Base-by-base conservation (phyloP, 1,140 invertebrate genomes). In the Nixonia krombeini region DNA sequence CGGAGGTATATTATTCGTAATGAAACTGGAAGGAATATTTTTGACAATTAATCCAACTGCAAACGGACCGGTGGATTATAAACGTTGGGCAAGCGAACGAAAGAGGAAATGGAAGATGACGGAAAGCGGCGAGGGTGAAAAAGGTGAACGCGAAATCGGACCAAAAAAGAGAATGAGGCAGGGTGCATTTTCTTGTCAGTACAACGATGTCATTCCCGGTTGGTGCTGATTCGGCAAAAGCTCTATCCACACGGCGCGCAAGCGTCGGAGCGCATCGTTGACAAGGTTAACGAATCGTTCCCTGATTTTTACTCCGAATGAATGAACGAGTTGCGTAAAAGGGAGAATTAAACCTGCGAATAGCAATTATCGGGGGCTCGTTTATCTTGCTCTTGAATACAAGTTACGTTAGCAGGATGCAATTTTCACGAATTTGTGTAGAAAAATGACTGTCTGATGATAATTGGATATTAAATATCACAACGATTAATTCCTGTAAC, bases 221-320 rank as follows among this genome's bases (percentile, higher is more conserved):
- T 62, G 55, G 15, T 64, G 67, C 67, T 70, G 61, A 70, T 70
- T 70, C 61, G 56, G 61, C 55, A 51, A 13, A 25, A 57, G 35
- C 51, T 70, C 40, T 56, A 31, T 64, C 56, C 59, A 70, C 67
- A 70, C 41, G 61, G 41, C 40, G 29, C 29, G 25, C 29, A 33
- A 47, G 44, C 44, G 25, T 47, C 26, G 33, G 3, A 33, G 44
- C 16, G 40, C 67, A 61, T 57, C 52, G 28, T 28, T 42, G 56
- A 56, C 51, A 64, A 47, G 53, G 68, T 70, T 65, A 70, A 65
- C 61, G 62, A 65, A 70, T 65, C 51, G 56, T 62, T 61, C 47
- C 33, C n/a, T 51, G 57, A 70, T 65, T 70, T 65, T 70, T 35
- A 47, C 47, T 13, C 42, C 61, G 44, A 52, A 45, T 7, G 55